Percentiles rank a stretch among this genome's conserved stretches.
Conservation (phyloP, 2,113 vertebrate species). For the Pseudopipra pipra region DNA sequence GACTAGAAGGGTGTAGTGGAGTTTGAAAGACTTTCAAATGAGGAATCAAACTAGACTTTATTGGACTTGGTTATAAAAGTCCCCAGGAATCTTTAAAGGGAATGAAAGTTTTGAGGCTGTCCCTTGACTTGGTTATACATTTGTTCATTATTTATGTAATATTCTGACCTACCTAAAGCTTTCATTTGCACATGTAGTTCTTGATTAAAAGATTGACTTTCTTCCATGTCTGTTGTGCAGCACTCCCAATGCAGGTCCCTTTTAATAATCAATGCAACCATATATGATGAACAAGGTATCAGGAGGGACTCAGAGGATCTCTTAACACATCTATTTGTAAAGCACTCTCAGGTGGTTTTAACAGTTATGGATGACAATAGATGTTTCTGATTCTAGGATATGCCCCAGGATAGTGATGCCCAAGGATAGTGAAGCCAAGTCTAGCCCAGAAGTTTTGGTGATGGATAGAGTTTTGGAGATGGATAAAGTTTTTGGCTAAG, state of each 20-base stretch:
- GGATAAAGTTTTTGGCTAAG: not conserved
- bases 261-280: not conserved
- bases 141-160: not conserved
- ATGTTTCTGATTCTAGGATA: not conserved
- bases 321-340: not conserved
- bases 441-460: not conserved
- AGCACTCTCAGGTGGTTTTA: not conserved
- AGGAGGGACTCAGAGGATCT: not conserved
- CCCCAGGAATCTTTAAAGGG: not conserved
- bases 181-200: not conserved
- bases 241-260: not conserved
- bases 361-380: not conserved
- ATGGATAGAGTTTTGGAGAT: not conserved
- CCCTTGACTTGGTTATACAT: not conserved
- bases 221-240: not conserved
- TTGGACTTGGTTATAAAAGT: not conserved
- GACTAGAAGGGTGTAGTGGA: not conserved
- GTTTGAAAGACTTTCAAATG: not conserved
- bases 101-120: not conserved
- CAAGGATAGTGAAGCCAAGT: not conserved
- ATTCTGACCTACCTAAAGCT: not conserved
- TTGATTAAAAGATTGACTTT: not conserved
- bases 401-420: not conserved
- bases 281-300: not conserved
- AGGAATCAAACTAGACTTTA: not conserved